A percentile compares a stretch with the other conserved stretches of the same genome.
phyloP scores from a whole-genome alignment of 2,797 vertebrate species.

The Sebastes taczanowskii region DNA sequence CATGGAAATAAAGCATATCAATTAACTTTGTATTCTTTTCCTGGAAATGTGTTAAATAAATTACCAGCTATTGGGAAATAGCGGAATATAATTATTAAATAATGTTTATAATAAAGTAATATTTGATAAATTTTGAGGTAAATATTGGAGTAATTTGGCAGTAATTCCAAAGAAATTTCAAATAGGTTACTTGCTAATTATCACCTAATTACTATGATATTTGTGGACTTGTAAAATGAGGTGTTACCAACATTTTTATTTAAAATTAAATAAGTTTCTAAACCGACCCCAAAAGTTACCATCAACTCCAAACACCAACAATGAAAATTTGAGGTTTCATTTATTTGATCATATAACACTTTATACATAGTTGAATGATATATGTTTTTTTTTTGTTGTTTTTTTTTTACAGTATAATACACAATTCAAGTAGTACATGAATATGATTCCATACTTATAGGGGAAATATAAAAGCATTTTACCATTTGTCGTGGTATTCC shows the following conservation, averaged over 20 bases:
- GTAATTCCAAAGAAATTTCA: no score
- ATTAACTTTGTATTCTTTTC: no score
- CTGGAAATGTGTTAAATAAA: no score
- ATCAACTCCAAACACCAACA: background rate
- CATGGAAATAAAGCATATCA: no score
- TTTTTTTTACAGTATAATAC: constrained; percentile 67
- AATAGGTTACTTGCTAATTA: no score
- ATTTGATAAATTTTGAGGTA: no score
- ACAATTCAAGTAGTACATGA: constrained; percentile 67
- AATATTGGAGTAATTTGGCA: no score
- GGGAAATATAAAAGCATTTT: constrained; percentile 59
- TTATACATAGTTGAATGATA: constrained; percentile 67
- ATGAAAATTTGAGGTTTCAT: constrained; percentile 45
- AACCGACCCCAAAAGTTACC: background rate
- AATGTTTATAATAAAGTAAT: no score
- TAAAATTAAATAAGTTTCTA: background rate
- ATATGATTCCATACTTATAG: constrained; percentile 51
- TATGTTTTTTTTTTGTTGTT: constrained; percentile 25
- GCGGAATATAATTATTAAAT: no score
- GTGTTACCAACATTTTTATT: background rate
- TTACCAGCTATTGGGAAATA: no score
- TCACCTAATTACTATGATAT: no score
- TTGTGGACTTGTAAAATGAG: no score
- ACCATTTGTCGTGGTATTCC: constrained; percentile 16
- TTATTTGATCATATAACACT: constrained; percentile 62